Evolutionary conservation across 2,113 vertebrate species (phyloP).

Genomic region (Myxocyprinus asiaticus): DNA sequence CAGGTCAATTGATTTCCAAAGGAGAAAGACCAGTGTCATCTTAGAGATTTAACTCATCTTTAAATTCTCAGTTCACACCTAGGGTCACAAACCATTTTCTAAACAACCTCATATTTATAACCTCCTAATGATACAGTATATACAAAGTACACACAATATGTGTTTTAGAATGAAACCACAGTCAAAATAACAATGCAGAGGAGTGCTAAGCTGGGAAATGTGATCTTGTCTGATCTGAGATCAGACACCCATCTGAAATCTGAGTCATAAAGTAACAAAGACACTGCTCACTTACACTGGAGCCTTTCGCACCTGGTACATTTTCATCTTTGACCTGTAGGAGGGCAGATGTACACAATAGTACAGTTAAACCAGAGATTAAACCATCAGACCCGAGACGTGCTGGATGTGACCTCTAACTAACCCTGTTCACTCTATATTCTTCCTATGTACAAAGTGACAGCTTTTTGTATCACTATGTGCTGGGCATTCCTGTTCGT

Average conservation of each 20-base stretch:
- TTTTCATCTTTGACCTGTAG: slow-evolving; percentile 55
- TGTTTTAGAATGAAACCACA: background rate
- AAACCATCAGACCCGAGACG: background rate
- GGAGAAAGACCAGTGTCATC: too few relatives aligned
- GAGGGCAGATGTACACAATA: background rate
- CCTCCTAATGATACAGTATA: background rate
- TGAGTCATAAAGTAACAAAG: background rate
- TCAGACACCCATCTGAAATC: slow-evolving; percentile 30
- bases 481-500: too few relatives aligned
- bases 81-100: too few relatives aligned
- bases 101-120: background rate
- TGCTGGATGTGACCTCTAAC: background rate
- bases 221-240: background rate
- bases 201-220: background rate
- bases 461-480: too few relatives aligned
- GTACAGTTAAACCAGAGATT: background rate
- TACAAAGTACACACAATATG: background rate
- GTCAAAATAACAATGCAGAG: background rate
- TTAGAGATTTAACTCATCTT: too few relatives aligned
- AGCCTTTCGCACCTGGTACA: slow-evolving; percentile 33
- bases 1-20: too few relatives aligned
- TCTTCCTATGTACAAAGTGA: too few relatives aligned
- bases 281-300: slow-evolving; percentile 50
- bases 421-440: too few relatives aligned
- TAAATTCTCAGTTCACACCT: too few relatives aligned